Evolutionary conservation across 2,888 invertebrate genomes (phyloP).

Genomic region (Diaperis boleti): DNA sequence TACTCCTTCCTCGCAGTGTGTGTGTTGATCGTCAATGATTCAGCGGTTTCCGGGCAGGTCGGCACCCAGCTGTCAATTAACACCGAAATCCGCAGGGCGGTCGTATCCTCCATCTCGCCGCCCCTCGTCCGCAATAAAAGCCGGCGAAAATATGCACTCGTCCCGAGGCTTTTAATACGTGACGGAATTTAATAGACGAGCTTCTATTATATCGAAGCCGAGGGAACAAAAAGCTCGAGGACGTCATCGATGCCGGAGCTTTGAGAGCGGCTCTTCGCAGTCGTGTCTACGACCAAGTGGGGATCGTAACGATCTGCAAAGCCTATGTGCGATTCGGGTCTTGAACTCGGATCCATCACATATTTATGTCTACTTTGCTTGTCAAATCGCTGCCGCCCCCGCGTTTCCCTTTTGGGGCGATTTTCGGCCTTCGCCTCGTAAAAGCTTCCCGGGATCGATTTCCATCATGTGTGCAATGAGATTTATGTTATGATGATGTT

Average conservation of each 20-base stretch:
- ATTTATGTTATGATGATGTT: too few species aligned
- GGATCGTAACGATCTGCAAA: too few species aligned
- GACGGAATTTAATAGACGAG: slow-evolving; percentile 29
- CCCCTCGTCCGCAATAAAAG: slow-evolving; percentile 14
- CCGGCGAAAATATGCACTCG: slow-evolving; percentile 22
- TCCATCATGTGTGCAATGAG: too few species aligned
- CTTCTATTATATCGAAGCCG: slow-evolving; percentile 18
- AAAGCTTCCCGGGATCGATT: too few species aligned
- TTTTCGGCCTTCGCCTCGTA: too few species aligned
- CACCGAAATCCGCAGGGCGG: background rate
- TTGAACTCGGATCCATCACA: background rate
- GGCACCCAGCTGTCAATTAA: slow-evolving; percentile 15
- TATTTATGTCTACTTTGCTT: too few species aligned
- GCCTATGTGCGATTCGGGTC: too few species aligned
- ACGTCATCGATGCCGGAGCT: too few species aligned
- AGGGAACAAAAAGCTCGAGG: slow-evolving; percentile 9
- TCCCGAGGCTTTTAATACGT: slow-evolving; percentile 25
- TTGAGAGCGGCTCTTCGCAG: slow-evolving; percentile 3
- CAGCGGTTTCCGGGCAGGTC: slow-evolving; percentile 3
- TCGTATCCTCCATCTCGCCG: background rate
- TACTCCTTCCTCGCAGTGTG: slow-evolving; percentile 6
- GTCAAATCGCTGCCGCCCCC: too few species aligned
- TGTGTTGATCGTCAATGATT: slow-evolving; percentile 9
- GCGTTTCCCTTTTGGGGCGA: too few species aligned
- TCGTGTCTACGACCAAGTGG: too few species aligned